Evolutionary conservation across 2,888 invertebrate genomes (phyloP), one percentile per base, ranked within the genome.

Genomic region (Pantelozetes paolii): DNA sequence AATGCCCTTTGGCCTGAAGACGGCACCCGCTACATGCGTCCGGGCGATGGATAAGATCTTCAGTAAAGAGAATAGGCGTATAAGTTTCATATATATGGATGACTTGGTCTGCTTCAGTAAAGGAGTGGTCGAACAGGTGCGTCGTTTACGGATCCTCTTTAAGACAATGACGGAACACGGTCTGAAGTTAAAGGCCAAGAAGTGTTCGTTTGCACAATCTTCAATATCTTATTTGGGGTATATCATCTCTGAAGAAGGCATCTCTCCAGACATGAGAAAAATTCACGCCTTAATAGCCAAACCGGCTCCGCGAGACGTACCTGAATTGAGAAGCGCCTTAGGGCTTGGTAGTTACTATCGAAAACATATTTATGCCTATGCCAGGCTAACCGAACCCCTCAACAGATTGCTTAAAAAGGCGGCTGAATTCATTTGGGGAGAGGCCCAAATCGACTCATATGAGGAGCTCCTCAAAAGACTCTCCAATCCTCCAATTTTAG

Each of bases 1-100:
- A 0, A 73, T 75, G 73, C 75, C 75, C 0, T 73, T 75, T 59
- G 75, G 75, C 11, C 71, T 71, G 5, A 69, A 28, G 23, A 75
- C 70, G 30, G 71, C 73, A 9, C 75, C 75, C n/a, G 48, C 57
- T 5, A 71, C 42, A 1, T 75, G 73, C 28, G 62, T 59, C 20
- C 54, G 75, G 45, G 11, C 28, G 0, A 69, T 75, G 6, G 18
- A 67, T 13, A 18, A 15, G 5, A n/a, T 75, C 2, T 18, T 73
- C 3, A 28, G 40, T 13, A 6, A 18, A 11, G 9, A 26, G 18
- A 59, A 32, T 20, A 11, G n/a, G 2, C 5, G 50, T 1, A n/a
- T 8, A 1, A 6, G n/a, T 18, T n/a, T 18, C 6, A 70, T 36
- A 28, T 75, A 75, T 40, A 28, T 75, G n/a, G 75, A 75, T 42